Conservation (phyloP, 2,888 invertebrate genomes). For the Nebria brevicollis region DNA sequence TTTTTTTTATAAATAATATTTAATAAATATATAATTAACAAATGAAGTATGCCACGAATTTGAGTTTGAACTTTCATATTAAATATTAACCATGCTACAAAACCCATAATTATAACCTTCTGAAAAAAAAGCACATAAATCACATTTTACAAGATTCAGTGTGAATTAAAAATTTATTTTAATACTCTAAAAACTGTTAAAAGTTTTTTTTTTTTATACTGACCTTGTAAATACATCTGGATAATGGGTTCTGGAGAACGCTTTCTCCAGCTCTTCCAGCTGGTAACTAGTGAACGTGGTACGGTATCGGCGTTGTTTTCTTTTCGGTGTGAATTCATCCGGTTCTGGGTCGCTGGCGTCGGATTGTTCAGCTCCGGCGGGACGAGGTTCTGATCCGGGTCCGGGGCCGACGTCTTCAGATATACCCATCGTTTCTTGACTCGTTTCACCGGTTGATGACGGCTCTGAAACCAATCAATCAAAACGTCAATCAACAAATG, state of each 20-base stretch:
- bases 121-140: background rate
- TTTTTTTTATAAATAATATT: conserved; percentile 14
- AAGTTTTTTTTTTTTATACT: conserved; percentile 51
- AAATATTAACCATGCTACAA: conserved; percentile 2
- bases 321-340: conserved; percentile 83
- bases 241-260: conserved; percentile 96
- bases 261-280: conserved; percentile 95
- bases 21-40: conserved; percentile 24
- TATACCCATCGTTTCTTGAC: conserved; percentile 61
- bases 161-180: background rate
- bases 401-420: conserved; percentile 57
- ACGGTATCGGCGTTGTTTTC: conserved; percentile 89
- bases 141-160: background rate
- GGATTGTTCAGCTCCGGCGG: conserved; percentile 54
- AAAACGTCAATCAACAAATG: background rate
- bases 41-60: conserved; percentile 28
- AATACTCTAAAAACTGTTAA: background rate
- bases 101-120: background rate
- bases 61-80: conserved; percentile 23
- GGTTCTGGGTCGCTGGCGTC: conserved; percentile 74
- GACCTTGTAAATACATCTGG: conserved; percentile 97
- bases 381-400: conserved; percentile 41
- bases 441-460: conserved; percentile 55
- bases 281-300: conserved; percentile 97
- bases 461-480: conserved; percentile 56